These are phyloP conservation scores for Pachycephala philippinensis DNA, from an alignment of 2,113 vertebrate species.

Conservation along the genomic window DNA sequence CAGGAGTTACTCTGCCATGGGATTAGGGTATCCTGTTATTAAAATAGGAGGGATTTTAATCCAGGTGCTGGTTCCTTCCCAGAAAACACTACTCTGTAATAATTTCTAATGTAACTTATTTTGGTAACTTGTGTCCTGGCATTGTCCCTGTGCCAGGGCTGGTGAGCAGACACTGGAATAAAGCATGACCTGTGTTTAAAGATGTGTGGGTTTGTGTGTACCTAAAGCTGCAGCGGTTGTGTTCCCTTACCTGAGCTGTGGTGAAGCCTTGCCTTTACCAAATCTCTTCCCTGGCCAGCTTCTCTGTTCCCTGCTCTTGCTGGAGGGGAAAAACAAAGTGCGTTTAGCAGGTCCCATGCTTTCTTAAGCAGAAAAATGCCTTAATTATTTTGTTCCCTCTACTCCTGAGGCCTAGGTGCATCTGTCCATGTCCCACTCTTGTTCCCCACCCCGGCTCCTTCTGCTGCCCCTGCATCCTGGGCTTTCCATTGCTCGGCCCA, in stretches of 20 bases:
- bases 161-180: conserved; percentile 3
- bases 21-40: neutral
- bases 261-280: neutral
- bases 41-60: neutral
- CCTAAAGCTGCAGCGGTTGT: fast-evolving
- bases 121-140: neutral
- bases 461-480: neutral
- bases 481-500: neutral
- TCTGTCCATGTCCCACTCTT: neutral
- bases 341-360: neutral
- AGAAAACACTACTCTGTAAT: neutral
- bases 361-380: fast-evolving
- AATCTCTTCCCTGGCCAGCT: neutral
- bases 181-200: neutral
- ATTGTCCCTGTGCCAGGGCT: neutral
- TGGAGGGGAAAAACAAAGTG: neutral
- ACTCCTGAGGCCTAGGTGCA: fast-evolving
- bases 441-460: neutral
- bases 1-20: neutral
- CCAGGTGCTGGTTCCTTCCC: neutral
- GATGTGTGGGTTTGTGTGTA: fast-evolving
- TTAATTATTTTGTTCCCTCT: neutral
- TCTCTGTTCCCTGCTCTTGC: too few species aligned
- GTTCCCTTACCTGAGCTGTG: neutral
- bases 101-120: neutral